These are phyloP conservation scores for Daubentonia madagascariensis DNA, from an alignment of 2,113 vertebrate genomes.

Conservation along the genomic window DNA sequence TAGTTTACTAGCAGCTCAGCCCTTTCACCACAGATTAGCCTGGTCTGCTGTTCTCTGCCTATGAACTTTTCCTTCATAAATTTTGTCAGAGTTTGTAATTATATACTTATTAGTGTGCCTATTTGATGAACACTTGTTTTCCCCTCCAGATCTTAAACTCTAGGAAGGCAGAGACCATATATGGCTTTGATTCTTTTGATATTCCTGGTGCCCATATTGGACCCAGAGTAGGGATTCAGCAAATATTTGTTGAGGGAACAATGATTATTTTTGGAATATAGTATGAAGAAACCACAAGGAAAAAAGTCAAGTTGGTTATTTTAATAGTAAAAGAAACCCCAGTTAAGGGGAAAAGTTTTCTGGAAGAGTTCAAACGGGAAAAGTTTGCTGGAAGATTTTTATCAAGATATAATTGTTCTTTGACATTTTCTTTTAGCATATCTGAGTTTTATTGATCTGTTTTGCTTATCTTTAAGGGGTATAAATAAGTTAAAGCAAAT, in stretches of 20 bases:
- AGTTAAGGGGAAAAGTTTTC: background rate
- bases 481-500: background rate
- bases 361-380: background rate
- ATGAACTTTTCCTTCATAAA: background rate
- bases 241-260: background rate
- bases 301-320: background rate
- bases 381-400: background rate
- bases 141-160: background rate
- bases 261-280: background rate
- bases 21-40: background rate
- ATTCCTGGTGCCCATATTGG: background rate
- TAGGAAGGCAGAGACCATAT: background rate
- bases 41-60: background rate
- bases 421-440: background rate
- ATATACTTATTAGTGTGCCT: background rate
- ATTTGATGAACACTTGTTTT: fast-evolving
- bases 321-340: background rate
- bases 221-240: background rate
- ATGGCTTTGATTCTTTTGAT: background rate
- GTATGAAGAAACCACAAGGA: background rate
- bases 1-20: background rate
- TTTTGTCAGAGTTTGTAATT: background rate
- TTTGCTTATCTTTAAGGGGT: background rate
- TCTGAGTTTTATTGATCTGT: background rate
- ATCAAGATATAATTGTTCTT: background rate